Conservation (phyloP, 2,888 invertebrate genomes). For the Linyphia triangularis region DNA sequence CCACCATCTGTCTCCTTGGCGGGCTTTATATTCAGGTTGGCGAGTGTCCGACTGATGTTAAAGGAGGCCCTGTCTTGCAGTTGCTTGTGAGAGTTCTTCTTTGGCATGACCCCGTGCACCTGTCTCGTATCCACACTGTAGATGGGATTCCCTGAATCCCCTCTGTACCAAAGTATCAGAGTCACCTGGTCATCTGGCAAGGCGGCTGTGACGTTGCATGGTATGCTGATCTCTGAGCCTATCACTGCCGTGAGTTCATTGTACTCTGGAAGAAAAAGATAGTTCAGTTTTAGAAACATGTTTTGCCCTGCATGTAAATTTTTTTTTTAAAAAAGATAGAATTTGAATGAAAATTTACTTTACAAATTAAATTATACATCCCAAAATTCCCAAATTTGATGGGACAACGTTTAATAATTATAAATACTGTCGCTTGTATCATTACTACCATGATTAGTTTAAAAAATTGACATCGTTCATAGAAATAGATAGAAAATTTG, state of each 20-base stretch:
- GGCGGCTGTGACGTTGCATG: conserved; percentile 75
- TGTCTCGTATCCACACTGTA: conserved; percentile 76
- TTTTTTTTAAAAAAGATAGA: too few species aligned
- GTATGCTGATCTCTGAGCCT: conserved; percentile 75
- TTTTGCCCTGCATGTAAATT: too few species aligned
- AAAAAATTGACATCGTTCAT: too few species aligned
- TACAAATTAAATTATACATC: too few species aligned
- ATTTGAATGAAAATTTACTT: too few species aligned
- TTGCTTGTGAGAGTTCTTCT: conserved; percentile 63
- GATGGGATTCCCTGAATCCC: conserved; percentile 75
- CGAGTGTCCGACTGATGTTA: conserved; percentile 78
- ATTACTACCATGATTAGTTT: too few species aligned
- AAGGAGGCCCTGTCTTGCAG: conserved; percentile 76
- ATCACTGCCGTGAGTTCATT: conserved; percentile 69
- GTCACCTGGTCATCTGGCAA: conserved; percentile 75
- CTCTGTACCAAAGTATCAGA: conserved; percentile 76
- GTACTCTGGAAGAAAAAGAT: conserved; percentile 56
- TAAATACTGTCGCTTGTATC: too few species aligned
- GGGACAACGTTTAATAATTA: too few species aligned
- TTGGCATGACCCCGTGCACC: conserved; percentile 44
- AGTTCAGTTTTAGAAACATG: too few species aligned
- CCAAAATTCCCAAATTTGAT: too few species aligned
- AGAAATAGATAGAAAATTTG: too few species aligned
- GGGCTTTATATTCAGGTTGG: conserved; percentile 84
- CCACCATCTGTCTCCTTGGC: conserved; percentile 93